Evolutionary conservation across 2,797 vertebrate genomes (phyloP).

Genomic region (Naso thynnoides): DNA sequence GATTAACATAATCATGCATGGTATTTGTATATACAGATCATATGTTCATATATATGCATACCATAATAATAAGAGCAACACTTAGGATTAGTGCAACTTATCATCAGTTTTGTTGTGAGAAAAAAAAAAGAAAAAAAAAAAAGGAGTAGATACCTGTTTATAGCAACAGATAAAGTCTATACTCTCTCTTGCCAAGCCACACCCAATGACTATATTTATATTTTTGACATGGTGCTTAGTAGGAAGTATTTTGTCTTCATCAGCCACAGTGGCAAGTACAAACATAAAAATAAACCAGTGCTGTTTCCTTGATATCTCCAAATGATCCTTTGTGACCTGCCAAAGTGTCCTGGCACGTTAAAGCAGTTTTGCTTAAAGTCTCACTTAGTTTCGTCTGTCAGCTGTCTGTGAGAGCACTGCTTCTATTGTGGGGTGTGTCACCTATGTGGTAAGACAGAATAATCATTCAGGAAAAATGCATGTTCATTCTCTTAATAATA

Average conservation of each 20-base stretch:
- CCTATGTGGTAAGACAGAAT: not conserved
- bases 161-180: not conserved
- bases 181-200: not conserved
- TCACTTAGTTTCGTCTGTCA: too few relatives aligned
- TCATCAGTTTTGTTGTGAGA: too few relatives aligned
- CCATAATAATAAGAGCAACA: too few relatives aligned
- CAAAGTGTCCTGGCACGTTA: not conserved
- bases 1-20: too few relatives aligned
- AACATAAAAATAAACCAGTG: not conserved
- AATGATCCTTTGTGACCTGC: not conserved
- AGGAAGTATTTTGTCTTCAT: slow-evolving; percentile 8
- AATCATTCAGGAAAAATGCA: not conserved
- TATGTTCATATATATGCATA: too few relatives aligned
- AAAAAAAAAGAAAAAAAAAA: too few relatives aligned
- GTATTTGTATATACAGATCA: too few relatives aligned
- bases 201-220: slow-evolving; percentile 4
- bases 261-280: not conserved
- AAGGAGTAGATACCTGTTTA: not conserved
- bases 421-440: too few relatives aligned
- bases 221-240: slow-evolving; percentile 11
- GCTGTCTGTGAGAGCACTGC: not conserved
- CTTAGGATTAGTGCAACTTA: too few relatives aligned
- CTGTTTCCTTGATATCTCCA: not conserved
- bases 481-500: not conserved
- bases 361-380: not conserved